Evolutionary conservation across 2,797 vertebrate genomes (phyloP).

Genomic region (Thaleichthys pacificus): DNA sequence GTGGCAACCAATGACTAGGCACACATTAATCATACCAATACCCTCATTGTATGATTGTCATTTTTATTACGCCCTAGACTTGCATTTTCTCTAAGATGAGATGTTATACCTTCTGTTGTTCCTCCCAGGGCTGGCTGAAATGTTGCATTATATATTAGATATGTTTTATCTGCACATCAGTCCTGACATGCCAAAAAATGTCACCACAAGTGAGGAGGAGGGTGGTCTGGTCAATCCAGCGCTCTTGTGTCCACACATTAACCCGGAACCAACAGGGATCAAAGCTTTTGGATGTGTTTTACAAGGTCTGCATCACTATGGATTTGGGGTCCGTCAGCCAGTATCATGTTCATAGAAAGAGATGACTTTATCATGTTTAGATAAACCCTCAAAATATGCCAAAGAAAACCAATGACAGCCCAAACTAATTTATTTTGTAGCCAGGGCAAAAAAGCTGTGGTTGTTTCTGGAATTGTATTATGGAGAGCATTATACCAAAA

Average conservation of each 20-base stretch:
- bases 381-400: constrained; percentile 26
- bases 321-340: constrained; percentile 14
- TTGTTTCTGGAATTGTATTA: constrained; percentile 35
- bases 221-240: constrained; percentile 8
- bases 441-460: constrained; percentile 23
- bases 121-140: not conserved
- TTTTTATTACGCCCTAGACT: not conserved
- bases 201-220: not conserved
- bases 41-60: not conserved
- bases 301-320: constrained; percentile 25
- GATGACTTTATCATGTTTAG: constrained; percentile 38
- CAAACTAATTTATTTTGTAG: constrained; percentile 37
- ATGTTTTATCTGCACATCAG: constrained; percentile 2
- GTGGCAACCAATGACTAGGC: not conserved
- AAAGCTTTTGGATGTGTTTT: constrained; percentile 16
- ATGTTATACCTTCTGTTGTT: not conserved
- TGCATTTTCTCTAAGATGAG: not conserved
- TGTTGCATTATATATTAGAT: not conserved
- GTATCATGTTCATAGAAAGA: constrained; percentile 29
- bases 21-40: not conserved
- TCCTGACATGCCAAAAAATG: constrained; percentile 8
- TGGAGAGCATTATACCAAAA: constrained; percentile 6
- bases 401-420: constrained; percentile 41
- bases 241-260: constrained; percentile 1
- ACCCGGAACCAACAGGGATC: constrained; percentile 11